These are phyloP conservation scores for Ptilorrhoa leucosticta DNA, from an alignment of 2,113 vertebrate genomes.

Conservation along the genomic window DNA sequence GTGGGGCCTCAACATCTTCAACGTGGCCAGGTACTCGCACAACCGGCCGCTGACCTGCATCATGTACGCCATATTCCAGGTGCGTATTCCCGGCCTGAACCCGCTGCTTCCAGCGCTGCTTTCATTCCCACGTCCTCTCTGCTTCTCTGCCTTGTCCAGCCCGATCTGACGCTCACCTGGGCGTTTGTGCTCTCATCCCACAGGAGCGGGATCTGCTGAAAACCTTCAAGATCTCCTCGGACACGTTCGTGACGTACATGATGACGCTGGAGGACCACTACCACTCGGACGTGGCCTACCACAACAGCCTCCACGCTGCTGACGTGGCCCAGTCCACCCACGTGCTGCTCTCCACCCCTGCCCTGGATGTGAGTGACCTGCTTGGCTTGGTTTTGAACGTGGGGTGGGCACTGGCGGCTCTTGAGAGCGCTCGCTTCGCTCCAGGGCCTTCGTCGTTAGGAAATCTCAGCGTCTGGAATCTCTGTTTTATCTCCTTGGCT, in stretches of 20 bases:
- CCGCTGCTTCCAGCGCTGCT: accelerated
- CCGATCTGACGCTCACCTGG: accelerated
- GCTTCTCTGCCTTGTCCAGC: neutral
- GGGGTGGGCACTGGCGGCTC: neutral
- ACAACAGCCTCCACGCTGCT: constrained; percentile 97
- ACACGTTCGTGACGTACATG: constrained; percentile 96
- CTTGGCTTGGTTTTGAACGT: accelerated
- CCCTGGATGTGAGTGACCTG: constrained; percentile 84
- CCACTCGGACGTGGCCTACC: constrained; percentile 92
- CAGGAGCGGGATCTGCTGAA: constrained; percentile 96
- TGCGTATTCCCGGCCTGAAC: constrained; percentile 29
- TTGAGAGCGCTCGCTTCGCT: neutral
- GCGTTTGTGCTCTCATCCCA: neutral
- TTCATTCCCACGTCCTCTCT: neutral
- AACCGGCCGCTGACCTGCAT: constrained; percentile 92
- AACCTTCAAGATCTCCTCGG: constrained; percentile 93
- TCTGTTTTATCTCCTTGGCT: neutral
- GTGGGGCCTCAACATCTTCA: constrained; percentile 97
- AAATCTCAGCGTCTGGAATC: neutral
- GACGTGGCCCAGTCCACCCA: constrained; percentile 97
- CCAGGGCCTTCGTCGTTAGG: neutral
- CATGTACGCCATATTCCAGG: constrained; percentile 98
- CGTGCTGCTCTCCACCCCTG: constrained; percentile 92
- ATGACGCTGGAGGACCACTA: constrained; percentile 98
- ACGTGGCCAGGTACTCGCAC: constrained; percentile 89